phyloP scores from a whole-genome alignment of 2,113 vertebrate genomes.

The Zapus hudsonius region DNA sequence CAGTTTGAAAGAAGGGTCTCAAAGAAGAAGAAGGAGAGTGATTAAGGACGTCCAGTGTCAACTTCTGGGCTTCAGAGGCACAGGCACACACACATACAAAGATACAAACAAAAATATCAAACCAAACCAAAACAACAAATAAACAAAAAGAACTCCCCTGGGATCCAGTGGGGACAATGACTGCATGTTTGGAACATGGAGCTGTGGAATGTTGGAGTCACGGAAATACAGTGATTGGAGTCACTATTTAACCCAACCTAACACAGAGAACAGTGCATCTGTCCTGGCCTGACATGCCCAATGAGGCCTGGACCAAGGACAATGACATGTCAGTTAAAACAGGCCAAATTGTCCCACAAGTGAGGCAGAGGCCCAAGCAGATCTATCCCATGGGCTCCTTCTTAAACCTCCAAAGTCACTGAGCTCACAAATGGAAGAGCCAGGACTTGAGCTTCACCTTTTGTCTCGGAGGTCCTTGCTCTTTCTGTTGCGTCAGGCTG shows the following conservation, averaged over 20 bases:
- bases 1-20: no score
- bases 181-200: background rate
- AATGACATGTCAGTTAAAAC: background rate
- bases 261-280: background rate
- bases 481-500: background rate
- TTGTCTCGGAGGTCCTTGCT: background rate
- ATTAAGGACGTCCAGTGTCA: no score
- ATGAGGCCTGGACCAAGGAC: background rate
- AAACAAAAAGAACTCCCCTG: background rate
- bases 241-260: no score
- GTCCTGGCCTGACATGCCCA: background rate
- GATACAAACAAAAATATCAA: no score
- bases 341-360: background rate
- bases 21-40: no score
- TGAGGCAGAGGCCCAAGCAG: background rate
- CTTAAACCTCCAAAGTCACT: background rate
- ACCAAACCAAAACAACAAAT: background rate
- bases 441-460: background rate
- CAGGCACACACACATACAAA: no score
- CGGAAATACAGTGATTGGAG: background rate
- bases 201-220: background rate
- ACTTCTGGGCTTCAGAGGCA: no score
- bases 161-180: background rate
- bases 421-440: background rate
- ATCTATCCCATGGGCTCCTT: background rate